Evolutionary conservation across 2,113 vertebrate species (phyloP).

Genomic region (Ameiurus melas): DNA sequence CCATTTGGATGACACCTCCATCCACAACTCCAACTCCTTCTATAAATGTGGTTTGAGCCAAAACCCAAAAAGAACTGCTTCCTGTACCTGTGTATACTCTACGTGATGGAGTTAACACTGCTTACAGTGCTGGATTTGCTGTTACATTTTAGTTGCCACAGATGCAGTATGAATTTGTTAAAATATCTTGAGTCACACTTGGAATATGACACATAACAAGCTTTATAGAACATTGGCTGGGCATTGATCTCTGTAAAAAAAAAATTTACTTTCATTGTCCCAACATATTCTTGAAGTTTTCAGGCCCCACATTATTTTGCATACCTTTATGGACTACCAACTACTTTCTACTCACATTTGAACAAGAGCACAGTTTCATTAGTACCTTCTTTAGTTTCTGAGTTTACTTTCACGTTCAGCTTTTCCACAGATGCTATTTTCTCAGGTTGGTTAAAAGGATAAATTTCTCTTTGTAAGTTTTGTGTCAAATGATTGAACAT

Average conservation of each 20-base stretch:
- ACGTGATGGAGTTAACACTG: background rate
- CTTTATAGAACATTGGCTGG: background rate
- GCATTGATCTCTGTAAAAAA: background rate
- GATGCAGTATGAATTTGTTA: background rate
- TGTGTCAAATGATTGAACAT: too few relatives aligned
- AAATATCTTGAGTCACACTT: background rate
- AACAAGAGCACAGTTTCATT: too few relatives aligned
- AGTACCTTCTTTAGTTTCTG: too few relatives aligned
- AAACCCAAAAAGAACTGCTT: background rate
- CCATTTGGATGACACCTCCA: background rate
- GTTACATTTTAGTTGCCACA: background rate
- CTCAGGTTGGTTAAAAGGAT: too few relatives aligned
- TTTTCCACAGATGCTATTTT: too few relatives aligned
- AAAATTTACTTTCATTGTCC: background rate
- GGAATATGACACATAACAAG: background rate
- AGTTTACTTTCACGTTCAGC: too few relatives aligned
- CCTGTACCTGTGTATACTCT: background rate
- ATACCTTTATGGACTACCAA: too few relatives aligned
- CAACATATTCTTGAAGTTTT: too few relatives aligned
- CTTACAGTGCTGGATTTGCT: background rate
- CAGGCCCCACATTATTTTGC: too few relatives aligned
- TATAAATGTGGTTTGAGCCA: background rate
- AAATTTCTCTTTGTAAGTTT: too few relatives aligned
- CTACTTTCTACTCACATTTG: too few relatives aligned
- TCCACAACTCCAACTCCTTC: background rate